These are phyloP conservation scores for Elgaria multicarinata DNA, from an alignment of 2,113 vertebrate species.

Conservation along the genomic window DNA sequence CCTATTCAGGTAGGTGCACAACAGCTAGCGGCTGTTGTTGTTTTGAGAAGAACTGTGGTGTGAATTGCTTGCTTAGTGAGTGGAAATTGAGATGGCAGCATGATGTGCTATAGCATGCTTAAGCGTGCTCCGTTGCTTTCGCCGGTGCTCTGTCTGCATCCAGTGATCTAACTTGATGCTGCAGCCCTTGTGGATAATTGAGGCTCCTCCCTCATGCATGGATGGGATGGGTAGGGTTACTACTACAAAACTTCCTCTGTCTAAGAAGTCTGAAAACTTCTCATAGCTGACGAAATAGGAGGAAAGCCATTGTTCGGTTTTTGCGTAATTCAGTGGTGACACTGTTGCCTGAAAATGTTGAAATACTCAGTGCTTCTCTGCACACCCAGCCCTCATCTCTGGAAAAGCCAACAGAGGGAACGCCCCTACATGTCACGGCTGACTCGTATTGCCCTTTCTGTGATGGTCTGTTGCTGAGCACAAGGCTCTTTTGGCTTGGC, in stretches of 20 bases:
- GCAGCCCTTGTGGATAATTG: no score
- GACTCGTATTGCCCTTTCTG: background rate
- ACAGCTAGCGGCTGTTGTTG: background rate
- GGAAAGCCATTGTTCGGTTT: background rate
- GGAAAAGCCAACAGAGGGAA: background rate
- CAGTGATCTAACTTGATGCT: no score
- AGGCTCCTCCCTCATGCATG: no score
- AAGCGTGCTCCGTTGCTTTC: background rate
- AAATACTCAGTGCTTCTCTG: background rate
- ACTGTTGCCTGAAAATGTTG: background rate
- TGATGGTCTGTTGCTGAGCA: background rate
- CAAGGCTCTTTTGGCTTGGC: background rate
- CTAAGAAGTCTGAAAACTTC: background rate
- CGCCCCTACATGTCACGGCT: background rate
- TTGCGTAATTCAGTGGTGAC: background rate
- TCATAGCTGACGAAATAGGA: background rate
- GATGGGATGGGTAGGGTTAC: background rate
- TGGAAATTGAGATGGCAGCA: background rate
- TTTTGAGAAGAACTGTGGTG: background rate
- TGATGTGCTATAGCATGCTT: background rate
- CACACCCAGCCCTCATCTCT: background rate
- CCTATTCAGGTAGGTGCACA: slow-evolving; percentile 91
- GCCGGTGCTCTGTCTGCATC: no score
- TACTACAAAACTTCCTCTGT: no score
- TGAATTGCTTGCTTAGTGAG: background rate